These are phyloP conservation scores for Phragmatobia fuliginosa DNA, from an alignment of 2,888 invertebrate species.

Conservation along the genomic window DNA sequence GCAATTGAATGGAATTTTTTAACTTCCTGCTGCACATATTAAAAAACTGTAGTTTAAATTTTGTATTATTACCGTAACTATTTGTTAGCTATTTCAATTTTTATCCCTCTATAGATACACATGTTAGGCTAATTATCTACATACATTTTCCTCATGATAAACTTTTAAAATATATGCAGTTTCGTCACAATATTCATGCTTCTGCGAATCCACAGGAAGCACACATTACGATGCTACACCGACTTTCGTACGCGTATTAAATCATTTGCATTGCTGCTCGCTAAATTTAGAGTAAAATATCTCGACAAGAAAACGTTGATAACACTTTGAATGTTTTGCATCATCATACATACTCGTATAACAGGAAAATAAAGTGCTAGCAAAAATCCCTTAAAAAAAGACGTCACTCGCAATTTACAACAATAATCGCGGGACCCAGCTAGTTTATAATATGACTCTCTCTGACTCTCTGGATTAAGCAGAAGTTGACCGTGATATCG, in stretches of 20 bases:
- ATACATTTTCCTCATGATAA: conserved; percentile 9
- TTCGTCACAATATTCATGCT: conserved; percentile 47
- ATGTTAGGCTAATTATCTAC: background rate
- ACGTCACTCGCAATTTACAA: too few relatives aligned
- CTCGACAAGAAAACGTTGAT: conserved; percentile 9
- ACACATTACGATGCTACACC: conserved; percentile 52
- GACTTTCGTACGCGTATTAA: conserved; percentile 44
- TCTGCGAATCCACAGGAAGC: conserved; percentile 68
- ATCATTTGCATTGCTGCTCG: conserved; percentile 52
- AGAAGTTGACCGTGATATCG: background rate
- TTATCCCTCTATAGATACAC: too few relatives aligned
- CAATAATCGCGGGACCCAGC: too few relatives aligned
- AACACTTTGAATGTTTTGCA: background rate
- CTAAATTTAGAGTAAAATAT: conserved; percentile 51
- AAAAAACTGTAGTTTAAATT: conserved; percentile 23
- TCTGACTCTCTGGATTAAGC: too few relatives aligned
- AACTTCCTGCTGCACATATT: conserved; percentile 68
- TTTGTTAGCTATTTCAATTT: background rate
- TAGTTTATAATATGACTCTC: too few relatives aligned
- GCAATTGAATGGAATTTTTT: conserved; percentile 82
- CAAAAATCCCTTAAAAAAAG: too few relatives aligned
- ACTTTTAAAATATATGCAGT: conserved; percentile 24
- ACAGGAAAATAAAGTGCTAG: background rate
- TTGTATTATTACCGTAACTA: background rate
- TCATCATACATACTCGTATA: background rate